Evolutionary conservation across 1,140 invertebrate genomes (phyloP), one percentile per base, ranked within the genome.

Genomic region (Bombus balteatus): DNA sequence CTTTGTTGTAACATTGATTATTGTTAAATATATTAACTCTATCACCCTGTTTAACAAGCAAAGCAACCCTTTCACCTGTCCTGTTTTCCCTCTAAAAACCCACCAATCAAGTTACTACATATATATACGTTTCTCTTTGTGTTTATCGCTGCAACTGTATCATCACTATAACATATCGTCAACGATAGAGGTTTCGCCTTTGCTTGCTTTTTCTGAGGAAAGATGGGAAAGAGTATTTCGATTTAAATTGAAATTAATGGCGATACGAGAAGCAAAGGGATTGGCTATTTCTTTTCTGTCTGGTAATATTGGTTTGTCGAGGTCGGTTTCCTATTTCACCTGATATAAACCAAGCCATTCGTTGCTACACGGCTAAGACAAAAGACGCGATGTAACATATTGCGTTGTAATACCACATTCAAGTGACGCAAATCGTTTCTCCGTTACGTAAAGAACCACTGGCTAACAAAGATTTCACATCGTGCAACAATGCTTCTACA

Each of bases 181-280:
- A 65, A 75, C 75, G 39, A 59, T 22, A 53, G 28, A 83, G 37
- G 9, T 83, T 75, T 57, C 66, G 41, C 25, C 47, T 47, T 39
- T 62, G 41, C 25, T 10, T n/a, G 13, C 59, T 22, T 57, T n/a
- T 32, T 37, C 65, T 9, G 12, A 66, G 5, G 4, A 28, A 10
- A 39, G 41, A 37, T 4, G 83, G 28, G 68, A 15, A 32, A 78
- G 65, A 74, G 15, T 28, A 3, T 62, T 81, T 32, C 32, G 39
- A 37, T 76, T 72, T 80, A 71, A 12, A 28, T 47, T 53, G 62
- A 57, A 81, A 88, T 88, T 76, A 85, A 68, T 77, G 82, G 39
- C 39, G 6, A 22, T 13, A 28, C 25, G 12, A 47, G 37, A 22
- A 28, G 10, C 9, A 57, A 39, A 34, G 28, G 25, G 34, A 39